Evolutionary conservation across 2,888 invertebrate genomes (phyloP), one percentile per base, ranked within the genome.

Genomic region (Andrena chrysosceles): DNA sequence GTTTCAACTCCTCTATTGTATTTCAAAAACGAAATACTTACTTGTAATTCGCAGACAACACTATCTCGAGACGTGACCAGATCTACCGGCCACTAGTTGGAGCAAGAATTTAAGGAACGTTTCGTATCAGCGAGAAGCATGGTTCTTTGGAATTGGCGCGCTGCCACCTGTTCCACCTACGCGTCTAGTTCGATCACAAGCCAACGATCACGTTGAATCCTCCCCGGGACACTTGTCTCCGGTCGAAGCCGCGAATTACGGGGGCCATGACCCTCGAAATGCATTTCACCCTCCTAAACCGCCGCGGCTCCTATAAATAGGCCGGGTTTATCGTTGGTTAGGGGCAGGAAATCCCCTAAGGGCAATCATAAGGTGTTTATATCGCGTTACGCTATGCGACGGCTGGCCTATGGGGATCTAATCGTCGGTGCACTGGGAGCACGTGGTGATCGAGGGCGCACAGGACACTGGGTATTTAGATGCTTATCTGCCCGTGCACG

Each of bases 351-450:
- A 85, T 89, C 86, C 88, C 90, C 87, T 67, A 86, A 86, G 89
- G 89, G 89, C 89, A 87, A 90, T 90, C 85, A 90, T 87, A 86
- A 86, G 85, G 86, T 88, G 89, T 90, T 90, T 90, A 89, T 88
- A 88, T 86, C 80, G 75, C 86, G 69, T 86, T 81, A 85, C 81
- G 70, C 64, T 64, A 67, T 62, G 68, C 80, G 70, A 84, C 75
- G 71, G 54, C 29, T 35, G 68, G 72, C 56, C 59, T 48, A 64
- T 42, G 10, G 63, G 70, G 20, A 71, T 78, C 81, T 87, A 85
- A 88, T 88, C 79, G 88, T 77, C 76, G 74, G 13, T 71, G 67
- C 71, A 42, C 16, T 62, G 72, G 72, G 71, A 77, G 49, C 52
- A 42, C 16, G 52, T 31, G 48, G 72, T 48, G 84, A 76, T 66